phyloP scores from a whole-genome alignment of 2,888 invertebrate species.

The Ceratothoa steindachneri region DNA sequence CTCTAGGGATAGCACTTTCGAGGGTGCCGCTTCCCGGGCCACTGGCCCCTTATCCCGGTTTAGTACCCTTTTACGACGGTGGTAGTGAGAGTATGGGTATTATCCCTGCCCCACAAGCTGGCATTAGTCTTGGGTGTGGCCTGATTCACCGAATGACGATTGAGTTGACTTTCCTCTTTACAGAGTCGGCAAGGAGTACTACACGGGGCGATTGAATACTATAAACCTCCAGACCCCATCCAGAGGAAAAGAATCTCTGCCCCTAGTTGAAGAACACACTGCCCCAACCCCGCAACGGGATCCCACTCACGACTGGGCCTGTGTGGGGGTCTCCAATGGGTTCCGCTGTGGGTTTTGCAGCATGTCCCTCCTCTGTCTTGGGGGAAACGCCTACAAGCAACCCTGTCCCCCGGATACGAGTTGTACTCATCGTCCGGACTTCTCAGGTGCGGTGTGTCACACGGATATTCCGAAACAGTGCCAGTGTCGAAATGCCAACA shows the following conservation, averaged over 20 bases:
- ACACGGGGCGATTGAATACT: neutral
- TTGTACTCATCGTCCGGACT: neutral
- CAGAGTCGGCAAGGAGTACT: neutral
- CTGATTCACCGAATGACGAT: too few relatives aligned
- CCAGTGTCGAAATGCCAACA: neutral
- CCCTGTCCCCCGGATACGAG: neutral
- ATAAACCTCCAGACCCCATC: neutral
- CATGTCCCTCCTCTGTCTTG: neutral
- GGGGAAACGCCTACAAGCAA: neutral
- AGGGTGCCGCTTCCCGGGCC: too few relatives aligned
- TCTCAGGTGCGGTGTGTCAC: neutral
- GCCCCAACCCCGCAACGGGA: neutral
- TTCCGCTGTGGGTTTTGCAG: conserved; percentile 1
- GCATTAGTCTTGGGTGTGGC: too few relatives aligned
- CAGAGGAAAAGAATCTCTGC: neutral
- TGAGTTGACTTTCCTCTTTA: too few relatives aligned
- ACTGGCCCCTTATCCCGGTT: too few relatives aligned
- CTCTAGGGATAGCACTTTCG: too few relatives aligned
- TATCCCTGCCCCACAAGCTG: too few relatives aligned
- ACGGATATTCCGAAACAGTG: neutral
- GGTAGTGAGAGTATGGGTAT: too few relatives aligned
- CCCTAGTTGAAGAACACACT: neutral
- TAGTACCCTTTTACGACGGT: too few relatives aligned
- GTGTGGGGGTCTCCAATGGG: neutral
- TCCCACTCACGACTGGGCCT: neutral